phyloP scores from a whole-genome alignment of 2,113 vertebrate species.

The Dicentrarchus labrax region DNA sequence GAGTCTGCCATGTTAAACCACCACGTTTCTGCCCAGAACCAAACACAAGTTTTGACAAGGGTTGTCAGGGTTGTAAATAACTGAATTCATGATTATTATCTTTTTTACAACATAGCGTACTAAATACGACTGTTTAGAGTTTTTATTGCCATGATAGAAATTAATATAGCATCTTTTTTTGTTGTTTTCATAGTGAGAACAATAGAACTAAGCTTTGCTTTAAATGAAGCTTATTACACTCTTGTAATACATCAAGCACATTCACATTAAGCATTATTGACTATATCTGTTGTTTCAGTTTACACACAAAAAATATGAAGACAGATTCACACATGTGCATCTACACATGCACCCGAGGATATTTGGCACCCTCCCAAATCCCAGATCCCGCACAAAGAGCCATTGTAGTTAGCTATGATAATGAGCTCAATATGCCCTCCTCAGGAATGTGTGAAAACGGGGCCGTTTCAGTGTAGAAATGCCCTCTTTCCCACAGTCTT shows the following conservation, averaged over 20 bases:
- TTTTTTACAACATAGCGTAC: not conserved
- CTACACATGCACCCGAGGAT: slow-evolving; percentile 75
- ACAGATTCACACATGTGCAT: slow-evolving; percentile 63
- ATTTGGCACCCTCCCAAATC: slow-evolving; percentile 80
- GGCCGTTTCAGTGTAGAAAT: slow-evolving; percentile 69
- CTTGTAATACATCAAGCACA: not conserved
- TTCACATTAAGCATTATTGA: not conserved
- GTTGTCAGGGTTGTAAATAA: not conserved
- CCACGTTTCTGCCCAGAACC: too few relatives aligned
- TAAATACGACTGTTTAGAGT: not conserved
- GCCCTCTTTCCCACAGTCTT: slow-evolving; percentile 81
- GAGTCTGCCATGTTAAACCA: too few relatives aligned
- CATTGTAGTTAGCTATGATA: slow-evolving; percentile 86
- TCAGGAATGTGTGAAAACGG: slow-evolving; percentile 86
- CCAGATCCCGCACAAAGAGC: slow-evolving; percentile 81
- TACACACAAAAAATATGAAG: slow-evolving; percentile 21
- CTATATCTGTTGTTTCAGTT: slow-evolving; percentile 17
- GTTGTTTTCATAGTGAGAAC: not conserved
- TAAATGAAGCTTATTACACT: not conserved
- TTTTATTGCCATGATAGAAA: not conserved
- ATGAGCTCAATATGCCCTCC: slow-evolving; percentile 86
- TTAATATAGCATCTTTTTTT: not conserved
- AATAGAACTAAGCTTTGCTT: not conserved
- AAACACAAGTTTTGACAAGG: too few relatives aligned
- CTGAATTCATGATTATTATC: too few relatives aligned